These are phyloP conservation scores for Heliconius erato DNA, from an alignment of 2,888 invertebrate species.

Conservation along the genomic window DNA sequence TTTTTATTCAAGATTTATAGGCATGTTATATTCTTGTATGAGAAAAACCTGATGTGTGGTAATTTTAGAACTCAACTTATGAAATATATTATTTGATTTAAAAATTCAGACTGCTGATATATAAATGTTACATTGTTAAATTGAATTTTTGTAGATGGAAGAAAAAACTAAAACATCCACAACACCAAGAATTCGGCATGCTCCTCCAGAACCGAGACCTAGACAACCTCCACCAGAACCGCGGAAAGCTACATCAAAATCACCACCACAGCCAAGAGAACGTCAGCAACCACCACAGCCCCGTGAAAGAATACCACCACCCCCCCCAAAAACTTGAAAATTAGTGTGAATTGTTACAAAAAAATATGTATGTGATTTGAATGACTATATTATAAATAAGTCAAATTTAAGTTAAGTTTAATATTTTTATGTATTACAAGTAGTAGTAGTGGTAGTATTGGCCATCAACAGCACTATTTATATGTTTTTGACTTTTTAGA, in stretches of 20 bases:
- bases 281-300: conserved; percentile 66
- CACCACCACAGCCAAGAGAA: conserved; percentile 63
- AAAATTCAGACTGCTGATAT: no score
- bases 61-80: no score
- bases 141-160: conserved; percentile 22
- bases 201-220: conserved; percentile 66
- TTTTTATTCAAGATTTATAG: no score
- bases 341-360: background rate
- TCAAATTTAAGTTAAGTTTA: background rate
- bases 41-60: no score
- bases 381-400: no score
- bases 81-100: no score
- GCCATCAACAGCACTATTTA: background rate
- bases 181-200: conserved; percentile 57
- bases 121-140: no score
- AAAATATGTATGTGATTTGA: no score
- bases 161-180: conserved; percentile 46
- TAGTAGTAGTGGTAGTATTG: background rate
- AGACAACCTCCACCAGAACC: conserved; percentile 68
- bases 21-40: no score
- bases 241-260: conserved; percentile 57
- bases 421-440: background rate
- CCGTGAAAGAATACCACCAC: conserved; percentile 57
- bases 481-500: background rate
- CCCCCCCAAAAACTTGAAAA: conserved; percentile 45